phyloP scores from a whole-genome alignment of 2,888 invertebrate species.

The Coenonympha arcania region DNA sequence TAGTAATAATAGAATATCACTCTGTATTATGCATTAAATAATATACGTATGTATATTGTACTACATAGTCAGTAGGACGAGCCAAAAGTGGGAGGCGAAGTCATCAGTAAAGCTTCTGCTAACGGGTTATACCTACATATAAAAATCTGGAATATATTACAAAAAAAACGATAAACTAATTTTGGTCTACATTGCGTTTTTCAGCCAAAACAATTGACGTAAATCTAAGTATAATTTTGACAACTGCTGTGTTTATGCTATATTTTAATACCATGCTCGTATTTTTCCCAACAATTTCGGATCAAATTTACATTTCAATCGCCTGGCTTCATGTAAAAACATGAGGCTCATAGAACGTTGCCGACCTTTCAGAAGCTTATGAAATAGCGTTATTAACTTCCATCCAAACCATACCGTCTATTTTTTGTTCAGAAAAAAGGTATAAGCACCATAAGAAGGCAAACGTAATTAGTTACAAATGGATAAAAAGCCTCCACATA shows the following conservation, averaged over 20 bases:
- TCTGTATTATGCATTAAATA: too few species aligned
- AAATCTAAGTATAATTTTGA: background rate
- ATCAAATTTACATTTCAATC: conserved; percentile 32
- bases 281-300: conserved; percentile 23
- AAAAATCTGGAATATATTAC: too few species aligned
- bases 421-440: background rate
- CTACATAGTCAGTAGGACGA: too few species aligned
- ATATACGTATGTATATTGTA: too few species aligned
- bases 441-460: background rate
- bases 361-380: conserved; percentile 1
- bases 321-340: conserved; percentile 31
- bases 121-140: too few species aligned
- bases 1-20: too few species aligned
- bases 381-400: conserved; percentile 1
- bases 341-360: conserved; percentile 20
- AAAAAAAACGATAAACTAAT: too few species aligned
- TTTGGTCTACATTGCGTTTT: background rate
- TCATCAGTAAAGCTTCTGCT: too few species aligned
- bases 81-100: too few species aligned
- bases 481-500: too few species aligned
- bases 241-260: background rate
- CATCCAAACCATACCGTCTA: background rate
- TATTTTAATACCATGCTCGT: conserved; percentile 5
- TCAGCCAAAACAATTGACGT: background rate
- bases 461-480: too few species aligned